Evolutionary conservation across 1,140 invertebrate genomes (phyloP).

Genomic region (Episyrphus balteatus): DNA sequence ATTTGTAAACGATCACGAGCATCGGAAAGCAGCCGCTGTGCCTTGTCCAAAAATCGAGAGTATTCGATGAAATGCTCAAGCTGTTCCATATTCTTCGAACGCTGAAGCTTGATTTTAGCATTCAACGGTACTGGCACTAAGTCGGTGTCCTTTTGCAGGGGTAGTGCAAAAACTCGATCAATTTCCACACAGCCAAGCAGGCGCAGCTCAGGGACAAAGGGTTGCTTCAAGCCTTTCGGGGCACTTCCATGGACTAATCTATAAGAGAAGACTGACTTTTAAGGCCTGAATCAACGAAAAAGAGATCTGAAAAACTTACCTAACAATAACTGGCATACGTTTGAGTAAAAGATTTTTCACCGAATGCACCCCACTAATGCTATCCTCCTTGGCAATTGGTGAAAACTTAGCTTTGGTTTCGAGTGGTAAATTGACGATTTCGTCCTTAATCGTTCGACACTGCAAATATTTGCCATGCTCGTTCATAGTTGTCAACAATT

Average conservation of each 20-base stretch:
- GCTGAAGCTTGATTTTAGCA: slow-evolving; percentile 73
- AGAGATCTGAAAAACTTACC: slow-evolving; percentile 15
- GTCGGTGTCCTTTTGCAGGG: slow-evolving; percentile 67
- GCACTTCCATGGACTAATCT: slow-evolving; percentile 78
- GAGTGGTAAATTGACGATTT: slow-evolving; percentile 68
- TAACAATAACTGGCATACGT: slow-evolving; percentile 77
- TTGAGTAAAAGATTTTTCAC: slow-evolving; percentile 76
- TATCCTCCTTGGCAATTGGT: slow-evolving; percentile 77
- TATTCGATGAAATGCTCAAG: slow-evolving; percentile 71
- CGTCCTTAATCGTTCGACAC: slow-evolving; percentile 74
- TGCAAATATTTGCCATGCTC: slow-evolving; percentile 65
- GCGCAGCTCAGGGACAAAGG: slow-evolving; percentile 72
- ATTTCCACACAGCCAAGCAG: slow-evolving; percentile 74
- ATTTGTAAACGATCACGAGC: slow-evolving; percentile 75
- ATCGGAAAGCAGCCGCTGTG: slow-evolving; percentile 63
- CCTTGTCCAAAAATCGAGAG: slow-evolving; percentile 65
- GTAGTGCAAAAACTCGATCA: slow-evolving; percentile 70
- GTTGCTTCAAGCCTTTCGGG: slow-evolving; percentile 65
- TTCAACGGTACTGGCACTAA: slow-evolving; percentile 73
- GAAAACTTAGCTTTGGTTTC: slow-evolving; percentile 85
- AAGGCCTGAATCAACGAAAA: background rate
- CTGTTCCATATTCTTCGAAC: slow-evolving; percentile 71
- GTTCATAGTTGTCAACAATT: slow-evolving; percentile 57
- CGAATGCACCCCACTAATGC: slow-evolving; percentile 85
- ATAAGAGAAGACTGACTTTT: background rate